Evolutionary conservation across 2,113 vertebrate species (phyloP).

Genomic region (Aptenodytes patagonicus): DNA sequence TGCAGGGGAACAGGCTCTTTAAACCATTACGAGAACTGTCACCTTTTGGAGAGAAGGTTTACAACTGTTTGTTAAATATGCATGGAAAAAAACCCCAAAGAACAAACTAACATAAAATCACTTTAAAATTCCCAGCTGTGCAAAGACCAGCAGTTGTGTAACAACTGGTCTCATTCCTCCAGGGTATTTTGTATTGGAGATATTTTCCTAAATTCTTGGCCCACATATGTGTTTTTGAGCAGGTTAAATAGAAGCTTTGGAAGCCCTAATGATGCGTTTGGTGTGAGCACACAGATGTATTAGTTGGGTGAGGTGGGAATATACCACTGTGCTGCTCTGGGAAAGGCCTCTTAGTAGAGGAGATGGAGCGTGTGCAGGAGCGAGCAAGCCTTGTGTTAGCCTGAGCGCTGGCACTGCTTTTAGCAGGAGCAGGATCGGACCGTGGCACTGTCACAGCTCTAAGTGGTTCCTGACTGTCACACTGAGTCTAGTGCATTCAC

Average conservation of each 20-base stretch:
- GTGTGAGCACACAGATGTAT: neutral
- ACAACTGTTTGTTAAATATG: neutral
- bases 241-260: neutral
- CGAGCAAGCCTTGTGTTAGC: rapidly evolving
- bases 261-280: neutral
- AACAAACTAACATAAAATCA: neutral
- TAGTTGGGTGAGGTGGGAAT: neutral
- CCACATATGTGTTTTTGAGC: neutral
- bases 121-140: neutral
- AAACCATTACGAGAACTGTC: neutral
- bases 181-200: neutral
- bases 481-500: neutral
- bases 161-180: neutral
- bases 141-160: neutral
- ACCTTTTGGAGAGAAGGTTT: neutral
- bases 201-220: neutral
- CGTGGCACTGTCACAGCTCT: neutral
- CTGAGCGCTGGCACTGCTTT: neutral
- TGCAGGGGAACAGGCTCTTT: neutral
- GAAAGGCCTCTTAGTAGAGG: neutral
- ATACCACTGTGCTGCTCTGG: neutral
- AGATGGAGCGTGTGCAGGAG: rapidly evolving
- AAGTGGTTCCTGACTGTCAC: neutral
- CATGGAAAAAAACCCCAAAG: neutral
- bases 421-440: neutral